Base-by-base conservation (phyloP, 2,113 vertebrate genomes). In the Cryptotis parvus region DNA sequence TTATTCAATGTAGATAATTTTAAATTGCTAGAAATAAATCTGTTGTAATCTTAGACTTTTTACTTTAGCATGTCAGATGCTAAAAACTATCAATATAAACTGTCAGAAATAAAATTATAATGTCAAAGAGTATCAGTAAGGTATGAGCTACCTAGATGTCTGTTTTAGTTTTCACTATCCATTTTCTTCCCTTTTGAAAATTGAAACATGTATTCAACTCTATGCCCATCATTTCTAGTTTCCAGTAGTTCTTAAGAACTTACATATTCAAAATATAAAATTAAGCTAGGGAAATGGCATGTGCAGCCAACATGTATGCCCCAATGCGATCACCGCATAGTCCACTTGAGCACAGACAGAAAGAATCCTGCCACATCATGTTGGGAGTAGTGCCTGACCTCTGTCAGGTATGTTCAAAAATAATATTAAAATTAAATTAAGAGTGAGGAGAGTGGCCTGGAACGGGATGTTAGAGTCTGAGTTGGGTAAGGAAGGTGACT, bases 161-260 rank as follows among this genome's bases (percentile, higher is more conserved):
- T 65, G 79, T 80, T 89, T 84, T 58, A 0, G 2, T 83, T 86
- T 93, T 72, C n/a, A 87, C 20, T 43, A 77, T 92, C 37, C 7
- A 26, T 87, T 93, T 92, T 85, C 43, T 76, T 92, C 24, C 20
- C 27, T 83, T 87, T 63, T 75, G 68, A 89, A 89, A 92, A 76
- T 15, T 52, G 61, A 83, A 29, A 35, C 11, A 3, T 65, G 6
- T 65, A 29, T 65, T 65, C 55, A 58, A 58, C 55, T 58, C 55
- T 58, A 20, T 22, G 55, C 22, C 6, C 8, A 65, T 93, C 35
- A 45, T 70, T 72, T 35, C 87, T 86, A 55, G 63, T 89, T 89
- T 79, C 26, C 22, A 58, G 4, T 76, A 87, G 73, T 61, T n/a
- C 15, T 87, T 84, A 76, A 63, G 29, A 20, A 29, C 41, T 76